phyloP scores from a whole-genome alignment of 2,888 invertebrate species.

The Agrotis clavis region DNA sequence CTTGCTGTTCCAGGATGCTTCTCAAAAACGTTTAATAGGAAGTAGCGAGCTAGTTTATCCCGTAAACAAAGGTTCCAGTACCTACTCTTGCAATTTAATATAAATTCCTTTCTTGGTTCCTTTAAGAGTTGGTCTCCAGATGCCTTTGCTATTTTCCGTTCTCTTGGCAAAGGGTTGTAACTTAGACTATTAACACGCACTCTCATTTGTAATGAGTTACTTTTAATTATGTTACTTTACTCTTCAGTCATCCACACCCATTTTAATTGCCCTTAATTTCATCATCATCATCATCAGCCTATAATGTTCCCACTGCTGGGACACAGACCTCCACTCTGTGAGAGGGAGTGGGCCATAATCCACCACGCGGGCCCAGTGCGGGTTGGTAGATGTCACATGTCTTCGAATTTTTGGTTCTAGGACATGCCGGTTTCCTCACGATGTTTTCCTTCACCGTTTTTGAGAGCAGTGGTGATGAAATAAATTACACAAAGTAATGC shows the following conservation, averaged over 20 bases:
- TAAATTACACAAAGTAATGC: no score
- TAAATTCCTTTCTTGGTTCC: conserved; percentile 47
- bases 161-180: conserved; percentile 13
- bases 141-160: conserved; percentile 36
- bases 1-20: conserved; percentile 7
- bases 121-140: conserved; percentile 38
- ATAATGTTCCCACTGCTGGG: no score
- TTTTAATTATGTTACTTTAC: not conserved
- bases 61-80: conserved; percentile 40
- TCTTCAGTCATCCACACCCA: not conserved
- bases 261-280: not conserved
- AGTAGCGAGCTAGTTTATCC: conserved; percentile 38
- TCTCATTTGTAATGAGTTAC: not conserved
- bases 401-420: no score
- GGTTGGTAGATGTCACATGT: no score
- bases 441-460: no score
- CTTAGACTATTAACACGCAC: conserved; percentile 2
- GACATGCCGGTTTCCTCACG: no score
- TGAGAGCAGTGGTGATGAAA: no score
- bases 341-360: no score
- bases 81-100: conserved; percentile 50
- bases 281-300: no score
- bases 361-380: no score
- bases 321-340: no score
- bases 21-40: conserved; percentile 45